Evolutionary conservation across 2,888 invertebrate species (phyloP).

Genomic region (Philaethria dido): DNA sequence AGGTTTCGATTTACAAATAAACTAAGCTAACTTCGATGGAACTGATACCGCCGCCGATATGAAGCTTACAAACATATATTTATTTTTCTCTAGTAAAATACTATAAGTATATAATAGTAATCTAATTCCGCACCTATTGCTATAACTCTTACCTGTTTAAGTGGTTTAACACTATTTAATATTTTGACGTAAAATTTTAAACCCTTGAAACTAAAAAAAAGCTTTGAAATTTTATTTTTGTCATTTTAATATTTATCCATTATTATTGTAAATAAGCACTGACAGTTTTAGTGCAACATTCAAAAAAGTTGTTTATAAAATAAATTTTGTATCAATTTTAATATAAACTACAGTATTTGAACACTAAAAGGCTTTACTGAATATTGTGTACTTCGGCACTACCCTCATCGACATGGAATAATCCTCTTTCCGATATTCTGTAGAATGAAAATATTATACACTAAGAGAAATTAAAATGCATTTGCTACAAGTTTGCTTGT

Average conservation of each 20-base stretch:
- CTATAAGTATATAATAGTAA: too few relatives aligned
- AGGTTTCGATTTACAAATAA: neutral
- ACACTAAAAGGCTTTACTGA: conserved; percentile 5
- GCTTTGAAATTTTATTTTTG: too few relatives aligned
- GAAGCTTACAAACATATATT: neutral
- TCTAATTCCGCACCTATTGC: too few relatives aligned
- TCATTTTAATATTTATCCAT: too few relatives aligned
- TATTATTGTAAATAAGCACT: neutral
- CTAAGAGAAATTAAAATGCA: neutral
- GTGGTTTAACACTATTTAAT: too few relatives aligned
- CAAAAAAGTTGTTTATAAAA: neutral
- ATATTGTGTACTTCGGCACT: neutral
- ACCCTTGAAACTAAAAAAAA: too few relatives aligned
- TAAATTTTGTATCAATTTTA: conserved; percentile 1
- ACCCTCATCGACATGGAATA: neutral
- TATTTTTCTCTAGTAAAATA: too few relatives aligned
- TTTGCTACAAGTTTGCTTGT: neutral
- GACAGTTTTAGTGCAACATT: neutral
- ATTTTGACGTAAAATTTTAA: too few relatives aligned
- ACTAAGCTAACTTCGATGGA: neutral
- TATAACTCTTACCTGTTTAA: too few relatives aligned
- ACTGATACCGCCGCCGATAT: neutral
- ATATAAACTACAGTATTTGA: neutral
- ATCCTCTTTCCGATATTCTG: neutral
- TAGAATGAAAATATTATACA: neutral